phyloP scores from a whole-genome alignment of 2,888 invertebrate genomes.

The Nemotelus pantherinus region DNA sequence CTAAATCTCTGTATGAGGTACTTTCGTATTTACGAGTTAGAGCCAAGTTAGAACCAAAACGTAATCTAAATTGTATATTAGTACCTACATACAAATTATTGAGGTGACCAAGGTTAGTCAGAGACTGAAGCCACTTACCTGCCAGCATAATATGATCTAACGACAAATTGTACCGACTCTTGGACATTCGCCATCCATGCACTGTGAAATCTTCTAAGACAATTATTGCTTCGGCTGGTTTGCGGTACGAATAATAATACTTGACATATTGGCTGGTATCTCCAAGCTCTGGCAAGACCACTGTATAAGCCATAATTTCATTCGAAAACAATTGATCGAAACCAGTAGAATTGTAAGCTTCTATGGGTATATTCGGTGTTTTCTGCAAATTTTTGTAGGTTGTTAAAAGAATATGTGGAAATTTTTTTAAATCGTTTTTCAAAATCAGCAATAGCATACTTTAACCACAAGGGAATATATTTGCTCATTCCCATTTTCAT shows the following conservation, averaged over 20 bases:
- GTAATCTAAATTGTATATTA: no score
- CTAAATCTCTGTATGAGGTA: no score
- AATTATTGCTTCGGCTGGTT: slow-evolving; percentile 55
- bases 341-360: slow-evolving; percentile 55
- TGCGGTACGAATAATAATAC: slow-evolving; percentile 58
- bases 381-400: slow-evolving; percentile 53
- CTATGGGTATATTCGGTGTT: slow-evolving; percentile 58
- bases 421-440: background rate
- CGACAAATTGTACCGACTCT: slow-evolving; percentile 56
- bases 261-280: slow-evolving; percentile 55
- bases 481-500: slow-evolving; percentile 50
- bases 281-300: slow-evolving; percentile 57
- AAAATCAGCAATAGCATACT: slow-evolving; percentile 53
- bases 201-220: slow-evolving; percentile 59
- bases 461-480: slow-evolving; percentile 56
- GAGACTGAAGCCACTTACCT: slow-evolving; percentile 51
- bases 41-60: no score
- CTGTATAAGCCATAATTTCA: slow-evolving; percentile 59
- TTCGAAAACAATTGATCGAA: slow-evolving; percentile 59
- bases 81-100: no score
- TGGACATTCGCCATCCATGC: slow-evolving; percentile 58
- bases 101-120: no score
- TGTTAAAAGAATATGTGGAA: slow-evolving; percentile 36
- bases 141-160: slow-evolving; percentile 60
- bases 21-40: no score